A percentile compares a stretch with the other conserved stretches of the same genome.
Evolutionary conservation across 1,140 invertebrate genomes (phyloP).

Genomic region (Saccostrea echinata): DNA sequence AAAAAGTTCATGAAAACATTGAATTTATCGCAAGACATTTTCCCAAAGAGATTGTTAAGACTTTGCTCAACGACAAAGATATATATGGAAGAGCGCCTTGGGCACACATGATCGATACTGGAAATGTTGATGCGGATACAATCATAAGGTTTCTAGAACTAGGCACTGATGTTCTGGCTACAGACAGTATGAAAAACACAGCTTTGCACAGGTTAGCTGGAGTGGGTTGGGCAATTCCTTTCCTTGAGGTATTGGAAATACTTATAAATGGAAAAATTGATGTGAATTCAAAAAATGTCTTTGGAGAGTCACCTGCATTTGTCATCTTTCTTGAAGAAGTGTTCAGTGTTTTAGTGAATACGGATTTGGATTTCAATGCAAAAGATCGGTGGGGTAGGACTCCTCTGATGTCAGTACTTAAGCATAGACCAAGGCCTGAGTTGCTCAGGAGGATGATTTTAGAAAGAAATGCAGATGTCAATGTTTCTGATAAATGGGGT

Average conservation of each 20-base stretch:
- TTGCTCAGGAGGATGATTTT: neutral
- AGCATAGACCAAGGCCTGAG: slow-evolving; percentile 25
- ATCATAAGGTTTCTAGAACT: neutral
- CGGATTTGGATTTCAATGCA: neutral
- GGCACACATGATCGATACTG: slow-evolving; percentile 7
- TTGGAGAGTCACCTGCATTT: slow-evolving; percentile 1
- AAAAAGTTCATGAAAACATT: slow-evolving; percentile 33
- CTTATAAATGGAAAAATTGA: neutral
- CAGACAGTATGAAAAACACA: slow-evolving; percentile 41
- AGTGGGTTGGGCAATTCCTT: neutral
- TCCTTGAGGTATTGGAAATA: neutral
- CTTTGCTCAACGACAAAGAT: slow-evolving; percentile 14
- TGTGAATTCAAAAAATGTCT: slow-evolving; percentile 37
- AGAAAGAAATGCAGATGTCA: slow-evolving; percentile 33
- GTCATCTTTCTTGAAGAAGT: neutral
- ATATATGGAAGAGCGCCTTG: slow-evolving; percentile 41
- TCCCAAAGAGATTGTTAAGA: neutral
- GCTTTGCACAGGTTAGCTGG: slow-evolving; percentile 32
- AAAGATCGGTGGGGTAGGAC: slow-evolving; percentile 42
- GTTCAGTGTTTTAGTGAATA: neutral
- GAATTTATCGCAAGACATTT: neutral
- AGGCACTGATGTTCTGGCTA: neutral
- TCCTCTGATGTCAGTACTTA: slow-evolving; percentile 38
- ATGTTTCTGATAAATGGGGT: neutral
- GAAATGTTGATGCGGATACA: neutral